These are phyloP conservation scores for Oreochromis tanganicae DNA, from an alignment of 2,113 vertebrate genomes.

Conservation along the genomic window DNA sequence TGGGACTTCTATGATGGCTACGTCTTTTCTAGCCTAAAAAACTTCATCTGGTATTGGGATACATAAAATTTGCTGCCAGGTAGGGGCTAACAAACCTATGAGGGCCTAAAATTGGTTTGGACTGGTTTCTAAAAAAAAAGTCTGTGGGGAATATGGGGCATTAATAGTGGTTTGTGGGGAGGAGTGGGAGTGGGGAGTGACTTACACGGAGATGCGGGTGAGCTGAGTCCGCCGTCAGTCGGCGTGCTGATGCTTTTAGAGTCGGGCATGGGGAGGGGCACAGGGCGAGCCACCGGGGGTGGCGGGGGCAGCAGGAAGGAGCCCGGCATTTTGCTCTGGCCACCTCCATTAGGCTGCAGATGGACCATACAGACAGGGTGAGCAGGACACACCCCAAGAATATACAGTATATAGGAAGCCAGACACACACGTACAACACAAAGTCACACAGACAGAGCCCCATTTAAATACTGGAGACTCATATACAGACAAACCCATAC, in stretches of 20 bases:
- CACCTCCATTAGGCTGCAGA: constrained; percentile 95
- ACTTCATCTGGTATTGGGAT: background rate
- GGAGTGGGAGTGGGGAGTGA: constrained; percentile 72
- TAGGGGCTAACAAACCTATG: background rate
- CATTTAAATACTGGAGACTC: background rate
- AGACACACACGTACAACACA: constrained; percentile 1
- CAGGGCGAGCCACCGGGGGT: constrained; percentile 93
- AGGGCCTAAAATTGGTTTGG: background rate
- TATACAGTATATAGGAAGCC: constrained; percentile 49
- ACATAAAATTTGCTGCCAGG: background rate
- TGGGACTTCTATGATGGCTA: constrained; percentile 11
- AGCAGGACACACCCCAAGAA: constrained; percentile 76
- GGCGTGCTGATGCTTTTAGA: constrained; percentile 95
- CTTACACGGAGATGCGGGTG: constrained; percentile 95
- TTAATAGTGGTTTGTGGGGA: constrained; percentile 54
- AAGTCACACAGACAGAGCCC: background rate
- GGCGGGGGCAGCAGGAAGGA: constrained; percentile 94
- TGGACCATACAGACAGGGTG: constrained; percentile 88
- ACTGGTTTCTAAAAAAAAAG: constrained; percentile 1
- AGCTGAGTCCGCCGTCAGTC: constrained; percentile 89
- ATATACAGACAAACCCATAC: background rate
- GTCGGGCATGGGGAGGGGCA: constrained; percentile 97
- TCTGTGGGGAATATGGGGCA: constrained; percentile 46
- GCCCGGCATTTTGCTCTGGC: constrained; percentile 96
- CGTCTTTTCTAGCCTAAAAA: background rate